Conservation (phyloP, 2,888 invertebrate genomes). For the Diaphora mendica region DNA sequence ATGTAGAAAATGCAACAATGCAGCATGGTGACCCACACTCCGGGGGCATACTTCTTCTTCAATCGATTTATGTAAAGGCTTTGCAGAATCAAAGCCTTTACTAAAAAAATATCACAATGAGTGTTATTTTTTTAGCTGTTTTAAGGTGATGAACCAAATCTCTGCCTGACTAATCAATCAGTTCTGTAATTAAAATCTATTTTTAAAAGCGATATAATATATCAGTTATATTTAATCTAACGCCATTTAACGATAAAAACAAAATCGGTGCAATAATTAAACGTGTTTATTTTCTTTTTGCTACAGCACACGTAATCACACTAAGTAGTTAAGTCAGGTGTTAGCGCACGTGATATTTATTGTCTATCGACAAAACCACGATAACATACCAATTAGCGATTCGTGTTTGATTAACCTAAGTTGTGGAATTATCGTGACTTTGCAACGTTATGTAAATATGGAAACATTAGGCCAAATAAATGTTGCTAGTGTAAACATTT, state of each 20-base stretch:
- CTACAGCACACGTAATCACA: background rate
- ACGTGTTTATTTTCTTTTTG: background rate
- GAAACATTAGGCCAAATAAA: background rate
- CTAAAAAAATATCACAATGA: no score
- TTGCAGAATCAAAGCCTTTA: no score
- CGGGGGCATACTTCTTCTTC: no score
- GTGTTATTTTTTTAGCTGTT: no score
- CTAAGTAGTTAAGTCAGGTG: background rate
- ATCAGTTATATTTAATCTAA: background rate
- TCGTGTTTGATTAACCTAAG: constrained; percentile 3
- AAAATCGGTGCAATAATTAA: background rate
- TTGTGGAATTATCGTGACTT: background rate
- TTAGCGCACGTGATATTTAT: background rate
- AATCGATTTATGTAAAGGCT: constrained; percentile 8
- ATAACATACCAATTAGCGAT: background rate
- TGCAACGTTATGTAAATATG: background rate
- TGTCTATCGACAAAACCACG: background rate
- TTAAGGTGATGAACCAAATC: no score
- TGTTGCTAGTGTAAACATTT: background rate
- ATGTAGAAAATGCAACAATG: no score
- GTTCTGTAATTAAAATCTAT: background rate
- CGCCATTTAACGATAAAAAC: background rate
- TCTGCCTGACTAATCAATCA: no score
- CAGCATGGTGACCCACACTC: no score
- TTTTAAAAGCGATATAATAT: background rate